A percentile compares a stretch with the other conserved stretches of the same genome.
These are phyloP conservation scores for Camelus dromedarius DNA, from an alignment of 2,113 vertebrate species.

Conservation along the genomic window DNA sequence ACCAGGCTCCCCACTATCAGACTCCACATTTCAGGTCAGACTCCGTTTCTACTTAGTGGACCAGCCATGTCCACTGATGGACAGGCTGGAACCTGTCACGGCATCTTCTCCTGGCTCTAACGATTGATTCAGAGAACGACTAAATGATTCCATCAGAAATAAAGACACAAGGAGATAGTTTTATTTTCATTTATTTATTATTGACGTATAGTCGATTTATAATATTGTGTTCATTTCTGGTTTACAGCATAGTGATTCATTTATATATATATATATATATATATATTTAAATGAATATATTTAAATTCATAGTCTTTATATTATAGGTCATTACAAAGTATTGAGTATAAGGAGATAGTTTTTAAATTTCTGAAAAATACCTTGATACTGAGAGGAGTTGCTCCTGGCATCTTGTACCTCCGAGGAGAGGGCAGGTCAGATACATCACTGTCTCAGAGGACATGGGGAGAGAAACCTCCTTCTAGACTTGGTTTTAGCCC, in stretches of 20 bases:
- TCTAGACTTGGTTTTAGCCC: background rate
- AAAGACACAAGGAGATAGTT: background rate
- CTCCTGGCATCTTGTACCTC: background rate
- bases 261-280: no score
- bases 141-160: background rate
- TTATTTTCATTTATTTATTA: no score
- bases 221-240: no score
- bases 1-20: accelerated
- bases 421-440: background rate
- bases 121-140: background rate
- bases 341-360: background rate
- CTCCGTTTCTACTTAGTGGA: background rate
- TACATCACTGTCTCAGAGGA: background rate
- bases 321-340: no score
- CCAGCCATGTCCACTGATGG: background rate
- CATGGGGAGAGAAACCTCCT: background rate
- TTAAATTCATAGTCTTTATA: no score
- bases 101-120: background rate
- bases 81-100: no score
- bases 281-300: no score
- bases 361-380: background rate
- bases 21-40: background rate
- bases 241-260: no score
- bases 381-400: background rate
- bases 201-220: no score